phyloP scores from a whole-genome alignment of 2,113 vertebrate species.

The Gadus macrocephalus region DNA sequence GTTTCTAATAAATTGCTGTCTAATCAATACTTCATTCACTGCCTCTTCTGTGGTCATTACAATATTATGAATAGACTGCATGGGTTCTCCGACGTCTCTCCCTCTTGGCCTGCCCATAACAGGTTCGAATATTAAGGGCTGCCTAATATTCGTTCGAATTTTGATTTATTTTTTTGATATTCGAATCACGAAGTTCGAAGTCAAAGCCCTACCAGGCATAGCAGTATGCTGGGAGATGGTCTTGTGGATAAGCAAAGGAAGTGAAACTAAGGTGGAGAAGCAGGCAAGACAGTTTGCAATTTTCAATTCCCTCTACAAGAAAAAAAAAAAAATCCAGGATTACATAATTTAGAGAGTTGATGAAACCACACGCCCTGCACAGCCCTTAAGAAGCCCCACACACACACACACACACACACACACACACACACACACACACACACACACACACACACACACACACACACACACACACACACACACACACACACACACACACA shows the following conservation, averaged over 20 bases:
- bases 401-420: constrained; percentile 1
- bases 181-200: too few relatives aligned
- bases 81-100: too few relatives aligned
- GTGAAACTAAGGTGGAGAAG: constrained; percentile 10
- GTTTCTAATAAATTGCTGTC: too few relatives aligned
- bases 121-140: too few relatives aligned
- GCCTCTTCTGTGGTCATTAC: too few relatives aligned
- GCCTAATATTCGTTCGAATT: too few relatives aligned
- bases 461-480: background rate
- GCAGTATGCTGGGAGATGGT: background rate
- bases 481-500: background rate
- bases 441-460: background rate
- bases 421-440: background rate
- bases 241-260: constrained; percentile 29
- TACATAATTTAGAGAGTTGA: constrained; percentile 19
- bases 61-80: too few relatives aligned
- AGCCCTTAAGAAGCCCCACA: background rate
- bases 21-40: too few relatives aligned
- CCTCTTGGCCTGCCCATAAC: too few relatives aligned
- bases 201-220: too few relatives aligned
- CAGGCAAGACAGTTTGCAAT: background rate
- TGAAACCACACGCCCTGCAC: background rate
- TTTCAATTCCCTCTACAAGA: constrained; percentile 44
- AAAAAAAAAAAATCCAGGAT: constrained; percentile 27
- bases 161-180: too few relatives aligned